A percentile compares a stretch with the other conserved stretches of the same genome.
phyloP scores from a whole-genome alignment of 2,797 vertebrate species.

The Catostomus latipinnis region DNA sequence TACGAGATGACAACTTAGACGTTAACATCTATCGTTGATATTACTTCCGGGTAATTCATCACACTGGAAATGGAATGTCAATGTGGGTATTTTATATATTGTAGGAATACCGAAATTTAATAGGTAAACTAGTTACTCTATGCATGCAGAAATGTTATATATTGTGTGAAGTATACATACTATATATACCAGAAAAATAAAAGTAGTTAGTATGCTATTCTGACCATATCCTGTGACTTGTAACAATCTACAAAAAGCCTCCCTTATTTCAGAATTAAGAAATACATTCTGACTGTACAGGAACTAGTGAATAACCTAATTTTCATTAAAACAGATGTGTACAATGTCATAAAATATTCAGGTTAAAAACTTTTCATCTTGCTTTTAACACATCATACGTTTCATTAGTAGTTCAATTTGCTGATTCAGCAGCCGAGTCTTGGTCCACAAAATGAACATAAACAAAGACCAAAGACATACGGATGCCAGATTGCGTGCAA shows the following conservation, averaged over 20 bases:
- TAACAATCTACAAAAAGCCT: background rate
- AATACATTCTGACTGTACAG: background rate
- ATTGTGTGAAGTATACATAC: background rate
- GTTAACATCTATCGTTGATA: too few relatives aligned
- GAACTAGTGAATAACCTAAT: slow-evolving; percentile 19
- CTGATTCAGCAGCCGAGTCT: slow-evolving; percentile 32
- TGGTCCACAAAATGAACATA: slow-evolving; percentile 21
- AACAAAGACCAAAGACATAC: slow-evolving; percentile 30
- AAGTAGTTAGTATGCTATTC: background rate
- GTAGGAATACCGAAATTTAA: too few relatives aligned
- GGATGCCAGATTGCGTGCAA: slow-evolving; percentile 55
- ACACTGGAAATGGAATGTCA: too few relatives aligned
- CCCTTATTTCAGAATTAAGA: background rate
- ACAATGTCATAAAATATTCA: slow-evolving; percentile 6
- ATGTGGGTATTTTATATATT: too few relatives aligned
- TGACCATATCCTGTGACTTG: background rate
- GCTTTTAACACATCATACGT: slow-evolving; percentile 37
- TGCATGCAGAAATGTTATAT: too few relatives aligned
- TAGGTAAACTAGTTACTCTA: too few relatives aligned
- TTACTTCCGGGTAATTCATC: too few relatives aligned
- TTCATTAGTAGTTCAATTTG: slow-evolving; percentile 59
- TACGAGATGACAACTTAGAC: too few relatives aligned
- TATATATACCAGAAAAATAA: background rate
- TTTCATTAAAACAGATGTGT: slow-evolving; percentile 14
- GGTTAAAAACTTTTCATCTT: slow-evolving; percentile 11